Evolutionary conservation across 1,140 invertebrate species (phyloP), one percentile per base, ranked within the genome.

Genomic region (Araneus ventricosus): DNA sequence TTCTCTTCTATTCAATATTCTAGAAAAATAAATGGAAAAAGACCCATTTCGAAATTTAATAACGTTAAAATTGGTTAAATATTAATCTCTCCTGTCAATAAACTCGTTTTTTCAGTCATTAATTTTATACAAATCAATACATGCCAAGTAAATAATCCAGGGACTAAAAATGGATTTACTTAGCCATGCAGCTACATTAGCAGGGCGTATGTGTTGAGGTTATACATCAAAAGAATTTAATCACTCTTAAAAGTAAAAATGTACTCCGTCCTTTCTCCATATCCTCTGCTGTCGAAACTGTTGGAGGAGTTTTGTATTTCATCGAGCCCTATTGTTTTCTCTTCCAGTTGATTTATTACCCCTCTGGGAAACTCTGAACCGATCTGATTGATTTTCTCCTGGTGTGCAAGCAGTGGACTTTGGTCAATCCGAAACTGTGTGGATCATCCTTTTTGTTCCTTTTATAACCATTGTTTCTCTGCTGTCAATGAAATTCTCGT

Each of bases 401-500:
- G 22, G 52, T 92, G 75, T 82, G 75, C 52, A 90, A 90, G 34
- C 45, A 89, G 82, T 92, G 82, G 90, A 86, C 90, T 92, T 75
- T 52, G 90, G 90, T 92, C 61, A 92, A 91, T 86, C 82, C 61
- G 34, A 75, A 75, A 92, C 22, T 39, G 39, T 70, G 39, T 86
- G 59, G 82, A 90, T 90, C 70, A 90, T 90, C 88, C 80, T 90
- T 90, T 88, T 70, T 70, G 63, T 90, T 79, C 67, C 67, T 90
- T 90, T 87, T 80, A 57, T 79, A 90, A 90, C 88, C 67, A 90
- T 90, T 90, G 88, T 90, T 90, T 90, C 41, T 79, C 63, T 79
- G 70, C 88, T 90, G 88, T 90, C 88, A 79, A 90, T 80, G 88
- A 79, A 90, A 90, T 57, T 90, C 88, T 90, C 70, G 88, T 90